phyloP scores from a whole-genome alignment of 2,888 invertebrate genomes.

The Podotricha telesiphe region DNA sequence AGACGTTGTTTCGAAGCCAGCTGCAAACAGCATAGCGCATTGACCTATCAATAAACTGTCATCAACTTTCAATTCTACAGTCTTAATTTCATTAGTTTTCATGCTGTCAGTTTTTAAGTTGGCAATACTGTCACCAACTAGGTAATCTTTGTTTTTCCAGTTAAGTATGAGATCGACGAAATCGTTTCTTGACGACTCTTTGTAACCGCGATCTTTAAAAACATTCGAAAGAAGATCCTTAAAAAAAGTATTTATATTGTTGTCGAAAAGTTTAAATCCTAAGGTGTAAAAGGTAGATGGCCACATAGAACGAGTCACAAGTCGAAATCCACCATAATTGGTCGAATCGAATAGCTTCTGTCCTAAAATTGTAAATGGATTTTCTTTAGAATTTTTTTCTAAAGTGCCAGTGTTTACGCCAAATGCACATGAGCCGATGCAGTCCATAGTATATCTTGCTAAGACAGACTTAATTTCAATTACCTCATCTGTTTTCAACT shows the following conservation, averaged over 20 bases:
- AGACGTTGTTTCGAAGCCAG: conserved; percentile 62
- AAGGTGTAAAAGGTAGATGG: conserved; percentile 57
- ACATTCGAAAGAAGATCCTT: conserved; percentile 50
- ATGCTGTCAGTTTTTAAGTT: conserved; percentile 48
- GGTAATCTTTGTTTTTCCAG: conserved; percentile 51
- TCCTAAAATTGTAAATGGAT: conserved; percentile 54
- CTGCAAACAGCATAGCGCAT: conserved; percentile 72
- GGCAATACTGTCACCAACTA: conserved; percentile 56
- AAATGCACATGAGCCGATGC: conserved; percentile 59
- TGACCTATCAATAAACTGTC: conserved; percentile 77
- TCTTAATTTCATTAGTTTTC: conserved; percentile 3
- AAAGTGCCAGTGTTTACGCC: conserved; percentile 59
- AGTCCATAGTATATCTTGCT: conserved; percentile 61
- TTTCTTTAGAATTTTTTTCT: conserved; percentile 47
- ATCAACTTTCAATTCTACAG: conserved; percentile 53
- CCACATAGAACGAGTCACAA: conserved; percentile 53
- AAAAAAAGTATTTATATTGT: conserved; percentile 52
- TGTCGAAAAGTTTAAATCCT: conserved; percentile 52
- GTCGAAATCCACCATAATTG: conserved; percentile 49
- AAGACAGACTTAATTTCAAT: conserved; percentile 53
- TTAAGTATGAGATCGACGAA: conserved; percentile 60
- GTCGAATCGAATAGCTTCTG: conserved; percentile 51
- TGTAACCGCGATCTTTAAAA: conserved; percentile 53
- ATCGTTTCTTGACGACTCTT: conserved; percentile 54
- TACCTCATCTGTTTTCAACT: conserved; percentile 42